A percentile compares a stretch with the other conserved stretches of the same genome.
Conservation (phyloP, 2,113 vertebrate genomes). For the Elgaria multicarinata region DNA sequence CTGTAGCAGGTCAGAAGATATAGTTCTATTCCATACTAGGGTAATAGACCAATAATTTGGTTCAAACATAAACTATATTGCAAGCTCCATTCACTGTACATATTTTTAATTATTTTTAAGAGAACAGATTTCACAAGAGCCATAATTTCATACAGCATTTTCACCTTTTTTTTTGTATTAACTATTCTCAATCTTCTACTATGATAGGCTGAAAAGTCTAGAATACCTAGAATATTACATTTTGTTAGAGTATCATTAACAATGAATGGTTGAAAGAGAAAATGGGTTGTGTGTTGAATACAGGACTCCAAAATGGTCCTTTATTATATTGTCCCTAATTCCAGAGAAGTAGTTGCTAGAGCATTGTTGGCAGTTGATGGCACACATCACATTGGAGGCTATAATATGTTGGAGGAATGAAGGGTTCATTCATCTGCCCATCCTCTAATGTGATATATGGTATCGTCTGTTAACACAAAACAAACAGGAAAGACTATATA, state of each 20-base stretch:
- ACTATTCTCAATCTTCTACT: neutral
- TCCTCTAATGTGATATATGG: neutral
- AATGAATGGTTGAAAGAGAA: neutral
- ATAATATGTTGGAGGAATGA: neutral
- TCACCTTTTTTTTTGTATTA: neutral
- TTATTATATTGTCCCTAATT: neutral
- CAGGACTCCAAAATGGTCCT: neutral
- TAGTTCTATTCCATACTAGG: neutral
- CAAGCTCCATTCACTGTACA: neutral
- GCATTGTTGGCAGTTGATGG: neutral
- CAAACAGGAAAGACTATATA: neutral
- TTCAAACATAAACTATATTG: slow-evolving; percentile 6
- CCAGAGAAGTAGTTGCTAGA: neutral
- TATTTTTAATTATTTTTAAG: neutral
- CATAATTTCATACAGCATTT: neutral
- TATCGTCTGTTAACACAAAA: neutral
- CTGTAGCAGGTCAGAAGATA: neutral
- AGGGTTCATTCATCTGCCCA: neutral
- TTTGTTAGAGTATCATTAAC: neutral
- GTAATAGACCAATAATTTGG: neutral
- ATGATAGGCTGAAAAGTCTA: neutral
- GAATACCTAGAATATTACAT: neutral
- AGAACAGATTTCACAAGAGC: neutral
- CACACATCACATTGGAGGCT: neutral
- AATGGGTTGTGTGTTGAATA: neutral